Conservation (phyloP, 2,113 vertebrate species). For the Rhabdornis inornatus region DNA sequence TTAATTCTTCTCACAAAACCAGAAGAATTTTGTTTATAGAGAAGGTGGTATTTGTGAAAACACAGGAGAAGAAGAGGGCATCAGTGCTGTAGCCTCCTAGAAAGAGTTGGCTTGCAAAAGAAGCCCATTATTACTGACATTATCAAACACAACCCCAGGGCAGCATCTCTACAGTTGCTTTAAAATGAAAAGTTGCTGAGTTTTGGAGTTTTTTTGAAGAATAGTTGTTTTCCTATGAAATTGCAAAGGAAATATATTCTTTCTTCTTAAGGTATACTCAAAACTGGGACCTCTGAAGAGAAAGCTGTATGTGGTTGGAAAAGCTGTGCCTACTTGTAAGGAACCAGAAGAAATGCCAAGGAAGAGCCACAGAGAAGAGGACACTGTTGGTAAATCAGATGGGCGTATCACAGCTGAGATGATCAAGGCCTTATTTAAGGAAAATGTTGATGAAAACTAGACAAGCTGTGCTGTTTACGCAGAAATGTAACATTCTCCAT, state of each 20-base stretch:
- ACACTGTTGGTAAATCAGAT: neutral
- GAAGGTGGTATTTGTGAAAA: neutral
- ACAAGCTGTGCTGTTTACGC: neutral
- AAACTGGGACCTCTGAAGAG: conserved; percentile 70
- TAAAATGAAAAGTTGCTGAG: neutral
- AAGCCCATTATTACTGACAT: neutral
- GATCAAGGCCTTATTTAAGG: conserved; percentile 58
- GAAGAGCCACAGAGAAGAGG: neutral
- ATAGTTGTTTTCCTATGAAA: neutral
- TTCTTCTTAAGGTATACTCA: conserved; percentile 59
- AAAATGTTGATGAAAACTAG: neutral
- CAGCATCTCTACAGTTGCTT: neutral
- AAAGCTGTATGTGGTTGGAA: conserved; percentile 69
- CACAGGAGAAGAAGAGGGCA: neutral
- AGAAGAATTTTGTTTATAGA: neutral
- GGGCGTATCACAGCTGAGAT: conserved; percentile 67
- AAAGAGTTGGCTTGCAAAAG: neutral
- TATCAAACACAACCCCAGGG: neutral
- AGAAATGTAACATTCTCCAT: neutral
- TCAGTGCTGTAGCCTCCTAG: neutral
- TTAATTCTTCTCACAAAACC: neutral
- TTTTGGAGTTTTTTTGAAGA: neutral
- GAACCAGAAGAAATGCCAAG: conserved; percentile 25
- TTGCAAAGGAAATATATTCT: neutral
- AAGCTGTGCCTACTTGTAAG: conserved; percentile 60